phyloP scores from a whole-genome alignment of 2,113 vertebrate species.

The Petroica traversi region DNA sequence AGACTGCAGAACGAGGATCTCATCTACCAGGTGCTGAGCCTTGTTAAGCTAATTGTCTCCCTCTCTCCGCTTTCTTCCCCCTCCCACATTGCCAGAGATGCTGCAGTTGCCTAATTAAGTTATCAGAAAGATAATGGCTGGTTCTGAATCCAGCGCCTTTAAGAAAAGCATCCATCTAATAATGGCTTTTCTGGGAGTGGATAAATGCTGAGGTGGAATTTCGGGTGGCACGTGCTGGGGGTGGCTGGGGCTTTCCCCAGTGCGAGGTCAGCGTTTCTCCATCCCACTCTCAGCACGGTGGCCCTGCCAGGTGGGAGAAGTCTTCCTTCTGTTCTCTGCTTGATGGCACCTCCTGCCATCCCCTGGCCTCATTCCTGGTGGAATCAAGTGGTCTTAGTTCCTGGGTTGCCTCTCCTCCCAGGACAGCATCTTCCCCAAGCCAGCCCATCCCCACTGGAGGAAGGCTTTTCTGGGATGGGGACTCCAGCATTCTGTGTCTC shows the following conservation, averaged over 20 bases:
- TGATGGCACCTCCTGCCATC: not conserved
- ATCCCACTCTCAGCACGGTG: not conserved
- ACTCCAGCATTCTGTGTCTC: not conserved
- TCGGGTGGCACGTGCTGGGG: not conserved
- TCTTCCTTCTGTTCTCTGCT: not conserved
- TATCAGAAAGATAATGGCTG: slow-evolving; percentile 73
- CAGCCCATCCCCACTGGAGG: not conserved
- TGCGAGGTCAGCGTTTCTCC: not conserved
- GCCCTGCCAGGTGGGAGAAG: not conserved
- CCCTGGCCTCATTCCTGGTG: not conserved
- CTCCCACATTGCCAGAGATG: slow-evolving; percentile 63
- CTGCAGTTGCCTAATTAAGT: slow-evolving; percentile 70
- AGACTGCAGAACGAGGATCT: slow-evolving; percentile 60
- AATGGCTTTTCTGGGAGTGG: not conserved
- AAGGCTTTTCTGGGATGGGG: not conserved
- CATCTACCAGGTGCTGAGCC: slow-evolving; percentile 69
- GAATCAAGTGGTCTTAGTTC: not conserved
- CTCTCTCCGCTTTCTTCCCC: slow-evolving; percentile 63
- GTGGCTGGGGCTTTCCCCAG: not conserved
- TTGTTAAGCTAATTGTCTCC: slow-evolving; percentile 77
- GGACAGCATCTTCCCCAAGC: not conserved
- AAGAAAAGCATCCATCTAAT: slow-evolving; percentile 50
- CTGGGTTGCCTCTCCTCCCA: not conserved
- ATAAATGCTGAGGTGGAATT: slow-evolving; percentile 21
- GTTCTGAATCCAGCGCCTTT: slow-evolving; percentile 43